These are phyloP conservation scores for Hypena proboscidalis DNA, from an alignment of 2,888 invertebrate genomes.

Conservation along the genomic window DNA sequence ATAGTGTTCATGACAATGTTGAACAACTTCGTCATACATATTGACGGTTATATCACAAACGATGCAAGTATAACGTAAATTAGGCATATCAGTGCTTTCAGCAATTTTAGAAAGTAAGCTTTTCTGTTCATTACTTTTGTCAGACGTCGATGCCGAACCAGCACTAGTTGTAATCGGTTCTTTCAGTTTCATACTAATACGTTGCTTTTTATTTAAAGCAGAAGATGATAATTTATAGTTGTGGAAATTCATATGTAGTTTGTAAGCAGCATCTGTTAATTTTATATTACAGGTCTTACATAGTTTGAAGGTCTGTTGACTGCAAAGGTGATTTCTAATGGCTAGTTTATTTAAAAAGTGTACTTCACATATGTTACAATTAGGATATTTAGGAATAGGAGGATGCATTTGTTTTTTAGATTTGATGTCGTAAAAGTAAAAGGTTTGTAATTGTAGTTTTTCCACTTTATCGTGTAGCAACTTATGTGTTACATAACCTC, in stretches of 20 bases:
- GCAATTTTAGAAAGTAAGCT: neutral
- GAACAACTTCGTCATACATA: conserved; percentile 62
- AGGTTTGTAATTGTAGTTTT: conserved; percentile 57
- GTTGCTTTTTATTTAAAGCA: conserved; percentile 15
- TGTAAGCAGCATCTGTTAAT: conserved; percentile 55
- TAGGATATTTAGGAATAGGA: conserved; percentile 63
- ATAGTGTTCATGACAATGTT: conserved; percentile 68
- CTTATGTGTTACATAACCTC: conserved; percentile 49
- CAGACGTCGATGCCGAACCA: neutral
- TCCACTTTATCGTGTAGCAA: conserved; percentile 49
- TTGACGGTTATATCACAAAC: conserved; percentile 56
- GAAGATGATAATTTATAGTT: conserved; percentile 41
- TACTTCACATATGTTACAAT: conserved; percentile 58
- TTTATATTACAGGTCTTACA: conserved; percentile 62
- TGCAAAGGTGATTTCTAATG: conserved; percentile 54
- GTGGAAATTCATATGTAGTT: conserved; percentile 67
- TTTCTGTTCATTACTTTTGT: neutral
- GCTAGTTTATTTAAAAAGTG: conserved; percentile 56
- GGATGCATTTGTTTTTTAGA: conserved; percentile 53
- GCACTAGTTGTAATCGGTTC: neutral
- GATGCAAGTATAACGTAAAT: conserved; percentile 54
- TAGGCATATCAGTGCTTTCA: neutral
- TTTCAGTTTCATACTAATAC: conserved; percentile 10
- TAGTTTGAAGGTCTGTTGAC: conserved; percentile 45
- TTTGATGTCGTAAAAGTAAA: conserved; percentile 58